Conservation (phyloP, 2,888 invertebrate species). For the Drosophila birchii region DNA sequence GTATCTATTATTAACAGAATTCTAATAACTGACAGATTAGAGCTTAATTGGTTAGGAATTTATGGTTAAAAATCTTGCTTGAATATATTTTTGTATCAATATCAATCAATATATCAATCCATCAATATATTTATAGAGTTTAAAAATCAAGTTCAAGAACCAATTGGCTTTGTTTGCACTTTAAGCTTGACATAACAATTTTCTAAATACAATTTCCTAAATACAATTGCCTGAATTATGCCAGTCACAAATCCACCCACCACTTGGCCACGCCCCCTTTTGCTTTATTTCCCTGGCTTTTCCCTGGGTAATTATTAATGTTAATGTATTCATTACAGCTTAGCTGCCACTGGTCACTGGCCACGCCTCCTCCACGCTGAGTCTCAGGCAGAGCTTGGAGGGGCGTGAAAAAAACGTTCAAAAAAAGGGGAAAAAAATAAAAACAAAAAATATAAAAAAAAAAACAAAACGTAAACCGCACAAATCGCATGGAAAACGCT, state of each 20-base stretch:
- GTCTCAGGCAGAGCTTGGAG: slow-evolving; percentile 1
- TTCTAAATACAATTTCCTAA: not conserved
- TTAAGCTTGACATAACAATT: too few relatives aligned
- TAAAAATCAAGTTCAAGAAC: not conserved
- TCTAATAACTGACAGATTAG: not conserved
- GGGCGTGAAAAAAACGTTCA: slow-evolving; percentile 25
- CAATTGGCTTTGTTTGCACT: not conserved
- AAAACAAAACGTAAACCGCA: slow-evolving; percentile 21
- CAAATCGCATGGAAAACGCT: slow-evolving; percentile 45
- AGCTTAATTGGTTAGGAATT: not conserved
- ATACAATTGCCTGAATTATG: not conserved
- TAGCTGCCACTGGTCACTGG: slow-evolving; percentile 36
- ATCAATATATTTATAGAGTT: too few relatives aligned
- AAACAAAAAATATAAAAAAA: not conserved
- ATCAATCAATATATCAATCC: too few relatives aligned
- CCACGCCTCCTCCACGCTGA: slow-evolving; percentile 2
- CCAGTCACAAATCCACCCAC: slow-evolving; percentile 2
- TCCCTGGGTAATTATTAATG: slow-evolving; percentile 67
- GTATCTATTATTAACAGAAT: not conserved
- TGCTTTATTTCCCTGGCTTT: not conserved
- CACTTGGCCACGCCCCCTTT: slow-evolving; percentile 16
- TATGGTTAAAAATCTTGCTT: not conserved
- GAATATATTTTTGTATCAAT: not conserved
- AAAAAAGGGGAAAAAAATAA: too few relatives aligned
- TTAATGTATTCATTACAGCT: slow-evolving; percentile 77